Percentiles rank a stretch among this genome's conserved stretches.
phyloP scores from a whole-genome alignment of 2,797 vertebrate genomes.

The Austrolebias charrua region DNA sequence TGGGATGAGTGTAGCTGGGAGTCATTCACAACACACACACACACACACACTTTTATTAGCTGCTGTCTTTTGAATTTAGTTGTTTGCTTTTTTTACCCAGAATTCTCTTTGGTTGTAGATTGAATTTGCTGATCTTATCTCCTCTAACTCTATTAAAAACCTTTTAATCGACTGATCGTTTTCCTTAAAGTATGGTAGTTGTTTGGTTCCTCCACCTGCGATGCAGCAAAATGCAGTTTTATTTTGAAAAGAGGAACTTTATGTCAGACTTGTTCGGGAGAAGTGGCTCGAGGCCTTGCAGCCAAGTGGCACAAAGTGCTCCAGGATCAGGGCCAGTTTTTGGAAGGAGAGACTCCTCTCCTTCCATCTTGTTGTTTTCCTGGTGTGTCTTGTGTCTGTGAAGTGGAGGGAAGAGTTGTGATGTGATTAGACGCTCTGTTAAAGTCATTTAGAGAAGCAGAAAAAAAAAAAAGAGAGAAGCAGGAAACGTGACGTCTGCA shows the following conservation, averaged over 20 bases:
- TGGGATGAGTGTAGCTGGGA: no score
- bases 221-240: background rate
- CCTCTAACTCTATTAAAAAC: no score
- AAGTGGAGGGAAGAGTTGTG: conserved; percentile 52
- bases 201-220: background rate
- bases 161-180: no score
- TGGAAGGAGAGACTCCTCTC: conserved; percentile 65
- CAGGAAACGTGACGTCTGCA: conserved; percentile 36
- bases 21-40: no score
- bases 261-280: conserved; percentile 48
- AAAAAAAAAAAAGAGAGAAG: conserved; percentile 43
- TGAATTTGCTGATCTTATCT: background rate
- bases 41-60: no score
- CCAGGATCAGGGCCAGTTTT: conserved; percentile 77
- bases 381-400: conserved; percentile 44
- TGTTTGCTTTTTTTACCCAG: no score
- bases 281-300: conserved; percentile 45
- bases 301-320: conserved; percentile 65
- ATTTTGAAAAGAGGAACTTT: conserved; percentile 17
- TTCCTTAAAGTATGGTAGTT: no score
- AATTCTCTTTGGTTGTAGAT: no score
- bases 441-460: conserved; percentile 39
- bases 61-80: no score
- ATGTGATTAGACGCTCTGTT: conserved; percentile 55
- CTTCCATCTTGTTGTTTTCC: conserved; percentile 18